Base-by-base conservation (phyloP, 2,797 vertebrate genomes). In the Cottoperca gobio region DNA sequence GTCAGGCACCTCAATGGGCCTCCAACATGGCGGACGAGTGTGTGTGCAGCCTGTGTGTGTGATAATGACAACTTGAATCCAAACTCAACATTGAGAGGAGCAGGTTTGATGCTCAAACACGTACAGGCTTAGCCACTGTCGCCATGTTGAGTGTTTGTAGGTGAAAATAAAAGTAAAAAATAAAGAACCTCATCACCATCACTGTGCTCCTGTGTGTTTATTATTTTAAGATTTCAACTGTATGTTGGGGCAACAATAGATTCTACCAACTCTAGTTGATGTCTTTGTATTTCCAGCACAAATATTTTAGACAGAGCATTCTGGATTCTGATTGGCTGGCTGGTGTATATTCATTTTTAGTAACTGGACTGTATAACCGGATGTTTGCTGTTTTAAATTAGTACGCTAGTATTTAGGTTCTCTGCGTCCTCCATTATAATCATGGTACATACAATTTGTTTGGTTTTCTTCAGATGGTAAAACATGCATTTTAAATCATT, bases 61-160 rank as follows among this genome's bases (percentile, higher is more conserved):
- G 81, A 91, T 87, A 90, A 95, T 96, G 95, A 96, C 50, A 82
- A 89, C 93, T 77, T 92, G 92, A 78, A 88, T 94, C 85, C 73
- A 95, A 95, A 95, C 91, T 95, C 93, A 4, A 1, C 8, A 4
- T 6, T 23, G 93, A 94, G 92, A 79, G 81, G 93, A 93, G 87
- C 89, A 83, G 90, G 95, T 93, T 93, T 83, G 95, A 96, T 93
- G 88, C 86, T 55, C 70, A 28, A 62, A 87, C 91, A 89, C 86
- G 82, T 37, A 58, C 79, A 55, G 71, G 16, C 33, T 70, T 63
- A 61, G 31, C 75, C 16, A 5, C 33, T 31, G 71, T 54, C 2
- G 4, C 70, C 65, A 46, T 65, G 68, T 66, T 35, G 69, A 64
- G 50, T 65, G 17, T 19, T 57, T 55, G 79, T 39, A 52, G 55